Percentiles rank a stretch among this genome's conserved stretches.
phyloP scores from a whole-genome alignment of 2,888 invertebrate species.

The Ophonus ardosiacus region DNA sequence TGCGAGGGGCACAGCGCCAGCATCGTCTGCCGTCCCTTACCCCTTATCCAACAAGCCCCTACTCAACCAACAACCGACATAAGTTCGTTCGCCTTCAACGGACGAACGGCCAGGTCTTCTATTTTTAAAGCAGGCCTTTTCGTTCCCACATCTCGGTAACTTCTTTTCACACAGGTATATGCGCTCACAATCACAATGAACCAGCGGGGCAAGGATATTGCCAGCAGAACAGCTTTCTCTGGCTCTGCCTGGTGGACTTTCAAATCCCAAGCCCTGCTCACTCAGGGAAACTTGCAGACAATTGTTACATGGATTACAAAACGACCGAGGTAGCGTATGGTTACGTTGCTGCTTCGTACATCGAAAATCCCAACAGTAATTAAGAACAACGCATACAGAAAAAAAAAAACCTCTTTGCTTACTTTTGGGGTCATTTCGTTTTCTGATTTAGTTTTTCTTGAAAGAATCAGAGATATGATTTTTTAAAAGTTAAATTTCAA shows the following conservation, averaged over 20 bases:
- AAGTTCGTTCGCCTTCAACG: constrained; percentile 64
- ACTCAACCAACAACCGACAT: background rate
- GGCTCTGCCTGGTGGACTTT: constrained; percentile 41
- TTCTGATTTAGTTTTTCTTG: too few relatives aligned
- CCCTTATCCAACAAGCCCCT: background rate
- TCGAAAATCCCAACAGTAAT: too few relatives aligned
- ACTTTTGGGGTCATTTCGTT: too few relatives aligned
- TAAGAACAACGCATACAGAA: background rate
- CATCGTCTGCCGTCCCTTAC: constrained; percentile 5
- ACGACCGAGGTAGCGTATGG: too few relatives aligned
- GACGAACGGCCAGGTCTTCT: constrained; percentile 36
- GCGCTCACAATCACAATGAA: constrained; percentile 35
- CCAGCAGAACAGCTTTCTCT: constrained; percentile 56
- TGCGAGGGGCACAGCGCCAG: constrained; percentile 5
- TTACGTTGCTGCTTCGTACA: too few relatives aligned
- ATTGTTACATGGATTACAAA: constrained; percentile 28
- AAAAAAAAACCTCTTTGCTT: too few relatives aligned
- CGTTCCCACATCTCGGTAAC: constrained; percentile 57
- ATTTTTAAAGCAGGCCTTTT: constrained; percentile 54
- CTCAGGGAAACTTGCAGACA: constrained; percentile 39
- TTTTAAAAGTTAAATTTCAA: too few relatives aligned
- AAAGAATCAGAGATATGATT: too few relatives aligned
- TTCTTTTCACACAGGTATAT: constrained; percentile 50
- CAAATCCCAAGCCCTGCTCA: constrained; percentile 42
- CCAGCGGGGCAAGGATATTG: constrained; percentile 57